Conservation (phyloP, 1,140 invertebrate species). For the Drosophila nebulosa region DNA sequence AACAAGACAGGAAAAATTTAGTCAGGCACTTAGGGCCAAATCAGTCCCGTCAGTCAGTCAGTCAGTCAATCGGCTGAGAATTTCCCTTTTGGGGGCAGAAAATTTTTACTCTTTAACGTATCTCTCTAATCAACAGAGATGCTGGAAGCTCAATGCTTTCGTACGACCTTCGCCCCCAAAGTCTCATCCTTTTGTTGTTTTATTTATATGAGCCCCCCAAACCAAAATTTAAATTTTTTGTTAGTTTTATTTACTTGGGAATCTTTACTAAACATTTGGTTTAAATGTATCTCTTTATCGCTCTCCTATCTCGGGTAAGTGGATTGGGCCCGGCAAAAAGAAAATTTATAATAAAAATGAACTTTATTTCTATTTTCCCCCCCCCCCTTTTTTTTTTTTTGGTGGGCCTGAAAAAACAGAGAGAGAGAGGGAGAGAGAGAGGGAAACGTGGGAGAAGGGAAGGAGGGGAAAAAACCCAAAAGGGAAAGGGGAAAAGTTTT, state of each 20-base stretch:
- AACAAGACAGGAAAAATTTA: too few relatives aligned
- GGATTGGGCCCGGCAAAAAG: slow-evolving; percentile 48
- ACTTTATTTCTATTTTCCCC: slow-evolving; percentile 21
- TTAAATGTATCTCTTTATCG: not conserved
- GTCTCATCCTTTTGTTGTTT: slow-evolving; percentile 27
- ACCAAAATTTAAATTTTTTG: slow-evolving; percentile 44
- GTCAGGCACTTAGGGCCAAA: not conserved
- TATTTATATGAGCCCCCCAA: slow-evolving; percentile 33
- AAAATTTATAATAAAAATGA: slow-evolving; percentile 56
- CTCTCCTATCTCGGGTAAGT: slow-evolving; percentile 43
- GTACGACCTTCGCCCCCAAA: slow-evolving; percentile 3
- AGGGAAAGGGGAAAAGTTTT: slow-evolving; percentile 15
- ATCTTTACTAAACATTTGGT: not conserved
- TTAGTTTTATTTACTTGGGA: slow-evolving; percentile 32
- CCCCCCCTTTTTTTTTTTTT: not conserved
- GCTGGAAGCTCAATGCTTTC: slow-evolving; percentile 5
- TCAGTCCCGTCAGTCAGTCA: slow-evolving; percentile 17
- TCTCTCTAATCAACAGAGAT: slow-evolving; percentile 2
- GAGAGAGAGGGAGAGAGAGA: too few relatives aligned
- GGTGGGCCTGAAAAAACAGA: not conserved
- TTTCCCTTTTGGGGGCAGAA: slow-evolving; percentile 17
- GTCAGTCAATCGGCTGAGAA: slow-evolving; percentile 23
- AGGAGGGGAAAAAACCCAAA: not conserved
- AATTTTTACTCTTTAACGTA: slow-evolving; percentile 9
- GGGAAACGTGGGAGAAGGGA: too few relatives aligned